These are phyloP conservation scores for Scrobipalpa costella DNA, from an alignment of 2,888 invertebrate genomes.

Conservation along the genomic window DNA sequence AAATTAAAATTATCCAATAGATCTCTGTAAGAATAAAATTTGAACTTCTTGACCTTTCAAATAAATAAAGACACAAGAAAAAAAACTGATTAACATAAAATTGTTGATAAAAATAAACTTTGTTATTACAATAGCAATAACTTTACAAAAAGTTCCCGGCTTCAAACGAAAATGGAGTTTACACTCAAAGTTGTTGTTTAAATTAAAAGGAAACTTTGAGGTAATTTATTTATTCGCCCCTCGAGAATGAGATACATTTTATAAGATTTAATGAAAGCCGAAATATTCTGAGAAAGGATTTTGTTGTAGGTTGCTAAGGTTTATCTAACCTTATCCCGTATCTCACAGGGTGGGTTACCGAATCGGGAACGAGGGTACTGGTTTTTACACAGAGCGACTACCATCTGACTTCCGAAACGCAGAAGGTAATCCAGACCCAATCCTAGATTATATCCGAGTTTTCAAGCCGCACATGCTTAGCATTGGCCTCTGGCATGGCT, in stretches of 20 bases:
- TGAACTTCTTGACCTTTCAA: conserved; percentile 5
- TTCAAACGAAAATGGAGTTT: conserved; percentile 16
- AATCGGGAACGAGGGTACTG: too few species aligned
- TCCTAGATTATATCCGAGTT: too few species aligned
- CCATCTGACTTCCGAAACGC: too few species aligned
- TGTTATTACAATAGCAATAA: conserved; percentile 22
- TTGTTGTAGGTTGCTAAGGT: too few species aligned
- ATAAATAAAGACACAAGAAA: neutral
- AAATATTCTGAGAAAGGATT: neutral
- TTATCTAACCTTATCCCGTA: too few species aligned
- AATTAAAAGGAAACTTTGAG: conserved; percentile 5
- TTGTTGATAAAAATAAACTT: neutral
- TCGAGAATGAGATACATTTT: neutral
- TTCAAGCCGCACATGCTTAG: too few species aligned
- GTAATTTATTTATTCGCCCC: conserved; percentile 1
- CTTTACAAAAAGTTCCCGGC: conserved; percentile 4
- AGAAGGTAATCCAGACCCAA: too few species aligned
- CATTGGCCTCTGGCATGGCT: too few species aligned
- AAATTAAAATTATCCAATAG: neutral
- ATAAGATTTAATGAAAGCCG: neutral
- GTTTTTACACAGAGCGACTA: too few species aligned
- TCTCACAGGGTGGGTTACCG: too few species aligned
- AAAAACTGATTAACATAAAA: conserved; percentile 2
- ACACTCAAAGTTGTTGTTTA: conserved; percentile 16
- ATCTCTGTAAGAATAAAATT: neutral